Base-by-base conservation (phyloP, 1,140 invertebrate genomes). In the Drosophila dunni region DNA sequence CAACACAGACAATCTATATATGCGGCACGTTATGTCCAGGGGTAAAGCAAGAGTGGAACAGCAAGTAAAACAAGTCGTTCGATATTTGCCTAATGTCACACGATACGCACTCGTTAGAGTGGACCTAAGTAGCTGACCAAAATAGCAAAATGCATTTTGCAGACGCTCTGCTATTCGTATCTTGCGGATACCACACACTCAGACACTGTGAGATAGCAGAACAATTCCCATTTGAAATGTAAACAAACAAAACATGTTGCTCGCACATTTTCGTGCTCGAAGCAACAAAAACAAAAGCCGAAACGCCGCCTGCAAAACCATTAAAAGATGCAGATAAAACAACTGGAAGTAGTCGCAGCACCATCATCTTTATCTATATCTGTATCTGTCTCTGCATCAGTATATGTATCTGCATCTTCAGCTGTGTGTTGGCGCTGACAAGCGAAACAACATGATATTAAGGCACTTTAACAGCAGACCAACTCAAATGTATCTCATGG, bases 171-270 rank as follows among this genome's bases (percentile, higher is more conserved):
- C 4, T 29, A 45, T 6, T 11, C 38, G 61, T 64, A 75, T 75
- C 51, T 69, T 48, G 40, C 13, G 24, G 42, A 61, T 60, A 20
- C 58, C 54, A 50, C 60, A 71, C 48, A 57, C 33, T 40, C 29
- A 40, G n/a, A 38, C 40, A 73, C 38, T 48, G 45, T 61, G 36
- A 77, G 57, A 81, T 58, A 78, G 61, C 78, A 62, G 68, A 76
- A 61, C 78, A 74, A 81, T 85, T 86, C 79, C 83, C 65, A 86
- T 86, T 88, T 82, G 68, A 79, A 86, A 79, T 66, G 83, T 86
- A 86, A 86, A 86, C 83, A 86, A 74, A 62, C 36, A 33, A 73
- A 86, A 76, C 76, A 88, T 79, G 76, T 66, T 79, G 83, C 72
- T 79, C 82, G 83, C 79, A 86, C 79, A 79, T 80, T 86, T 29